Conservation (phyloP, 2,113 vertebrate genomes). For the Clarias gariepinus region DNA sequence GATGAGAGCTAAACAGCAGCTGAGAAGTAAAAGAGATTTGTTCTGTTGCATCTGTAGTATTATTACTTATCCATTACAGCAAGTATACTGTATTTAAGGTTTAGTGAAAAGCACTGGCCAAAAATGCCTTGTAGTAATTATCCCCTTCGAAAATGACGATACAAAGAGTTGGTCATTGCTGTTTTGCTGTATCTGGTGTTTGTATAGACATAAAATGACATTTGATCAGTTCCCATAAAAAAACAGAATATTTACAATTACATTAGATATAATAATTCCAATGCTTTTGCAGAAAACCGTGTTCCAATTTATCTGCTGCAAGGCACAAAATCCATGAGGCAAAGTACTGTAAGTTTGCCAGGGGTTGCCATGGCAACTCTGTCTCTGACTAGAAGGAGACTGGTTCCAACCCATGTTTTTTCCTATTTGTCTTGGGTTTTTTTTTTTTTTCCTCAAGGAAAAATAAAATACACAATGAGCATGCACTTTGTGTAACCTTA, state of each 20-base stretch:
- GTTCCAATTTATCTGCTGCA: constrained; percentile 39
- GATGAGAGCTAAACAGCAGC: background rate
- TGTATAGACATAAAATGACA: background rate
- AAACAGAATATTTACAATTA: background rate
- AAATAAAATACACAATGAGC: background rate
- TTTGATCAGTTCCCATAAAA: background rate
- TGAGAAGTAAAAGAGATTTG: background rate
- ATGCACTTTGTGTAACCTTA: constrained; percentile 23
- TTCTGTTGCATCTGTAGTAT: background rate
- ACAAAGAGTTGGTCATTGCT: background rate
- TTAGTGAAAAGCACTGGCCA: background rate
- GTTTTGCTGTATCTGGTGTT: background rate
- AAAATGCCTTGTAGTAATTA: background rate
- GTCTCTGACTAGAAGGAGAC: constrained; percentile 40
- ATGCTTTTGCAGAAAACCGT: constrained; percentile 13
- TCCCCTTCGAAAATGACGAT: background rate
- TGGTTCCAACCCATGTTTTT: constrained; percentile 53
- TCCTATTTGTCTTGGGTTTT: background rate
- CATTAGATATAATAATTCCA: background rate
- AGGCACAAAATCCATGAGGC: constrained; percentile 43
- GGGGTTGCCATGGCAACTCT: constrained; percentile 54
- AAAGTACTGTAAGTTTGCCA: constrained; percentile 54
- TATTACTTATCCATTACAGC: background rate
- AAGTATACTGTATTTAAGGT: background rate
- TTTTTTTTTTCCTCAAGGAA: background rate